A percentile compares a stretch with the other conserved stretches of the same genome.
Evolutionary conservation across 2,888 invertebrate species (phyloP).

Genomic region (Doris montereyensis): DNA sequence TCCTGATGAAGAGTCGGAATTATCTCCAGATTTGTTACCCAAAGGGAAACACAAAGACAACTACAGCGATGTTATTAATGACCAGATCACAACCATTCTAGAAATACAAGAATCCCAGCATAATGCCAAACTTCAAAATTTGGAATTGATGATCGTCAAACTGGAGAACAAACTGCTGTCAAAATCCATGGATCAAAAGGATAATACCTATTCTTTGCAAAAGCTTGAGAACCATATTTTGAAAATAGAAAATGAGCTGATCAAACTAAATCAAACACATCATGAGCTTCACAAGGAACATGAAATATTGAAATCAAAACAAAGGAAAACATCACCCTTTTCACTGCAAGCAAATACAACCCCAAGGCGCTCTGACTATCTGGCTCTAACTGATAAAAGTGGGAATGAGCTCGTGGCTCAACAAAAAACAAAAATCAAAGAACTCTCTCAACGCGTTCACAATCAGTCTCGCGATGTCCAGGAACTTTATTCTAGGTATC

Average conservation of each 20-base stretch:
- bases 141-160: constrained; percentile 63
- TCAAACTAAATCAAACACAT: constrained; percentile 61
- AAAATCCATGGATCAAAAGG: constrained; percentile 57
- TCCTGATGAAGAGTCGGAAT: no score
- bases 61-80: no score
- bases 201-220: constrained; percentile 53
- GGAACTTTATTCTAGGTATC: constrained; percentile 44
- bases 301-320: constrained; percentile 51
- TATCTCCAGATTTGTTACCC: no score
- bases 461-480: constrained; percentile 54
- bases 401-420: constrained; percentile 52
- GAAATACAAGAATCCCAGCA: constrained; percentile 50
- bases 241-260: constrained; percentile 62
- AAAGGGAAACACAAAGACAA: no score
- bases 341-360: neutral
- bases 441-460: constrained; percentile 52
- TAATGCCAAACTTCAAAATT: constrained; percentile 53
- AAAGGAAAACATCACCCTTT: constrained; percentile 51
- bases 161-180: constrained; percentile 63
- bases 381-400: constrained; percentile 45
- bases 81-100: no score
- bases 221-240: constrained; percentile 64
- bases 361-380: neutral
- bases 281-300: constrained; percentile 53
- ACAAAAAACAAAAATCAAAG: constrained; percentile 56